Conservation (phyloP, 1,140 invertebrate genomes). For the Lepidurus couesii region DNA sequence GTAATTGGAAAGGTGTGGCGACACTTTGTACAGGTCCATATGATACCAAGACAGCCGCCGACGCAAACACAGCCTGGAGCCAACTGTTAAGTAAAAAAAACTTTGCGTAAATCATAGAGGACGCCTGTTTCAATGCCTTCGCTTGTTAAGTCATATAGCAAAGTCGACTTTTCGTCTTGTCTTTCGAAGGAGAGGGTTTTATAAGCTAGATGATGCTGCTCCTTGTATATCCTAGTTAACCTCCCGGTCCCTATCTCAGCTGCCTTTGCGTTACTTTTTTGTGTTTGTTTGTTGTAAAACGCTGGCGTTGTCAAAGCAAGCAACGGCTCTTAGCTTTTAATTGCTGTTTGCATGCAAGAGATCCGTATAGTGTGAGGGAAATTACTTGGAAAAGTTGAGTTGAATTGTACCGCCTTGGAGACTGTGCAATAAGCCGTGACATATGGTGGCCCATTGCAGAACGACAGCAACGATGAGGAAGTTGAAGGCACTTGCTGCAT, state of each 20-base stretch:
- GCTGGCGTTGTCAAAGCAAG: neutral
- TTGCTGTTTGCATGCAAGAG: neutral
- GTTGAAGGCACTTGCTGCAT: slow-evolving; percentile 79
- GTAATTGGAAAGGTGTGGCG: slow-evolving; percentile 47
- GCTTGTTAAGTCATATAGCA: neutral
- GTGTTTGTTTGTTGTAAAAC: neutral
- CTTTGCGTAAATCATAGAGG: slow-evolving; percentile 11
- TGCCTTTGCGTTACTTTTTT: neutral
- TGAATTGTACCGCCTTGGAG: slow-evolving; percentile 46
- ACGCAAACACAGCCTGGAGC: slow-evolving; percentile 48
- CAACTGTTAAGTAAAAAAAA: slow-evolving; percentile 41
- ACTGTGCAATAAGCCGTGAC: slow-evolving; percentile 60
- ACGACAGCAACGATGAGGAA: slow-evolving; percentile 69
- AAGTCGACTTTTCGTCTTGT: neutral
- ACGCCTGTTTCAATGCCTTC: neutral
- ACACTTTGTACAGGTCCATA: slow-evolving; percentile 52
- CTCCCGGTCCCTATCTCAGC: neutral
- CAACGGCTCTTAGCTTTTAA: neutral
- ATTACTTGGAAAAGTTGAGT: slow-evolving; percentile 45
- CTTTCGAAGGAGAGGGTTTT: neutral
- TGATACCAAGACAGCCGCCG: slow-evolving; percentile 50
- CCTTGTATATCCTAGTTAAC: slow-evolving; percentile 4
- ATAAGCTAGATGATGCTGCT: neutral
- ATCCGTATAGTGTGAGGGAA: neutral
- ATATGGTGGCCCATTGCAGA: slow-evolving; percentile 75